Evolutionary conservation across 1,140 invertebrate species (phyloP).

Genomic region (Coenobita brevimanus): DNA sequence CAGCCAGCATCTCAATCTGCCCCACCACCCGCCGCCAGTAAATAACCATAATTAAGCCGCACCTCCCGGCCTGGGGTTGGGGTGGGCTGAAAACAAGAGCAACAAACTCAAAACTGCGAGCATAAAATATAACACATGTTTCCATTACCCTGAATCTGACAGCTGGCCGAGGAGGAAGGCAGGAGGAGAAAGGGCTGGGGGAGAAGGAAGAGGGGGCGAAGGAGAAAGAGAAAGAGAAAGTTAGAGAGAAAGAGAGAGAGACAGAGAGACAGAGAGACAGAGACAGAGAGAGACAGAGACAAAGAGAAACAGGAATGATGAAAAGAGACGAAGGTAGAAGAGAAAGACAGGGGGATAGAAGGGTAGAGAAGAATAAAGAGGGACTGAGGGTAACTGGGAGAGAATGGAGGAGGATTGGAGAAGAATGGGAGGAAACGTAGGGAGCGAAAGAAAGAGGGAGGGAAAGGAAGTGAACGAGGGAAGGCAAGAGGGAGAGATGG

Average conservation of each 20-base stretch:
- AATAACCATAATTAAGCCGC: constrained; percentile 41
- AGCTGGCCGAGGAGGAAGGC: background rate
- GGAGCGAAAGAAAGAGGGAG: background rate
- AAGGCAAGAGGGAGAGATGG: background rate
- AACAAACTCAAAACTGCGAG: background rate
- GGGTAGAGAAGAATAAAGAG: background rate
- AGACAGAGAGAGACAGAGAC: background rate
- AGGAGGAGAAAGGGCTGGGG: background rate
- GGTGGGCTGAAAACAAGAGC: background rate
- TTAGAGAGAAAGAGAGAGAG: constrained; percentile 18
- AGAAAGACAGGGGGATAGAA: background rate
- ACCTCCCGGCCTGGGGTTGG: background rate
- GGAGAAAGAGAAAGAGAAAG: background rate
- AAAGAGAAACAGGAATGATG: background rate
- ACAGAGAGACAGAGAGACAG: background rate
- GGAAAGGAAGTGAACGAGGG: background rate
- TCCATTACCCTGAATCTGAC: background rate
- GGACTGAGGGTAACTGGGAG: background rate
- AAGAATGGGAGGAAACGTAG: background rate
- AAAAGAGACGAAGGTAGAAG: background rate
- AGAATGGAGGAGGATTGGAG: no score
- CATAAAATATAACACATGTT: constrained; percentile 29
- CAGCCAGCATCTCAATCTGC: no score
- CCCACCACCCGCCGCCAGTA: no score
- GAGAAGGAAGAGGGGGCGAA: background rate